These are phyloP conservation scores for Phaetusa simplex DNA, from an alignment of 2,113 vertebrate species.

Conservation along the genomic window DNA sequence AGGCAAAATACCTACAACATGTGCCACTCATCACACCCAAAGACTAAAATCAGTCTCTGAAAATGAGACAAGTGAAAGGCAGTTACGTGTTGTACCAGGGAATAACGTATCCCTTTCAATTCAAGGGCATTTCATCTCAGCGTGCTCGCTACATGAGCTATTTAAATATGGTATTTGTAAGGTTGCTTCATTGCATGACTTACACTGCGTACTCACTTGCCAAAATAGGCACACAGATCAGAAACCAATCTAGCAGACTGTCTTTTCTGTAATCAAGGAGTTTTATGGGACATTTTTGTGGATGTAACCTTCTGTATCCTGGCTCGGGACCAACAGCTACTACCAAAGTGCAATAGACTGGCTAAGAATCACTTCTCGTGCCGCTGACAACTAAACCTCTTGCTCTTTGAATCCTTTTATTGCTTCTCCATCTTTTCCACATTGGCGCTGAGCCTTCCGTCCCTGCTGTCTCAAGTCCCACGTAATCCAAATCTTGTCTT, in stretches of 20 bases:
- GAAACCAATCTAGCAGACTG: not conserved
- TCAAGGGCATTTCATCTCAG: not conserved
- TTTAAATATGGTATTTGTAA: not conserved
- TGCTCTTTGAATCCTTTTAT: conserved; percentile 6
- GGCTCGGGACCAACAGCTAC: not conserved
- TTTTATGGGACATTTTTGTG: not conserved
- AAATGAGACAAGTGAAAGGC: conserved; percentile 8
- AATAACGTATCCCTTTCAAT: not conserved
- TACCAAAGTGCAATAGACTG: not conserved
- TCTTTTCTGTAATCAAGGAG: not conserved
- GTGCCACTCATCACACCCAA: not conserved
- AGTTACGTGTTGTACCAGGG: not conserved
- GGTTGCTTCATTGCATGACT: not conserved
- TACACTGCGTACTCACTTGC: not conserved
- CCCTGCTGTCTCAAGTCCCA: not conserved
- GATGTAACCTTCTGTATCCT: not conserved
- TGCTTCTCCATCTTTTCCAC: not conserved
- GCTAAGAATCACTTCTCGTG: not conserved
- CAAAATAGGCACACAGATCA: not conserved
- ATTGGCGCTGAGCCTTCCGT: not conserved
- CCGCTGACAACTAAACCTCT: not conserved
- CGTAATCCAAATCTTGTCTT: not conserved
- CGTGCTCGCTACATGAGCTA: not conserved
- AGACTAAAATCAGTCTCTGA: not conserved
- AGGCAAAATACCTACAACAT: conserved; percentile 8